Evolutionary conservation across 2,888 invertebrate genomes (phyloP), one percentile per base, ranked within the genome.

Genomic region (Acleris cristana): DNA sequence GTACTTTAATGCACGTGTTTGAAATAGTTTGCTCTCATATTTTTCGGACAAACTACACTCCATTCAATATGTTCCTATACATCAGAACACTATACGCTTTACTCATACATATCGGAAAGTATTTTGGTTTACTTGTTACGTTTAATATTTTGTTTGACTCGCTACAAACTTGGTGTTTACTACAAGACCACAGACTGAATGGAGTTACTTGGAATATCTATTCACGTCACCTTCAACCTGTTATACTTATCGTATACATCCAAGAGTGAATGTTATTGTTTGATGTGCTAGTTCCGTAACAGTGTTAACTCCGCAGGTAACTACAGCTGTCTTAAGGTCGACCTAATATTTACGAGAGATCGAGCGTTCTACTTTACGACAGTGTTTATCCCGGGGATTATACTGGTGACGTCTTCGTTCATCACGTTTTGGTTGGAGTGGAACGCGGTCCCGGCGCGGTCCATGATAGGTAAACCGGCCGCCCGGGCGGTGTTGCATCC

Each of bases 381-480:
- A 84, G 97, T 97, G 84, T 97, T 97, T 94, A 97, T 97, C 87
- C 97, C 97, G 73, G 97, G 97, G 82, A 97, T 97, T 80, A 97
- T 97, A 87, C 94, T 97, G 92, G 97, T 97, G 86, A 97, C 97
- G 72, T 97, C 97, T 79, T 97, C 97, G 75, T 93, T 93, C 94
- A 97, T 97, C 92, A 97, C 97, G 72, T 97, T 97, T 93, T 97
- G 97, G 97, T 94, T 97, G 89, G 97, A 97, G 89, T 97, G 97
- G 96, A 97, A 97, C 90, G 97, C 97, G 74, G 97, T 97, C 79
- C 97, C 97, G 78, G 97, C 97, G 78, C 94, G 97, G 87, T 97
- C 97, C 84, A 97, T 97, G 97, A 97, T 97, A 93, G 96, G 96
- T 96, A 93, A 95, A 21, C 44, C 45, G 56, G 10, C n/a, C 12